These are phyloP conservation scores for Brachylomia viminalis DNA, from an alignment of 2,888 invertebrate genomes.

Conservation along the genomic window DNA sequence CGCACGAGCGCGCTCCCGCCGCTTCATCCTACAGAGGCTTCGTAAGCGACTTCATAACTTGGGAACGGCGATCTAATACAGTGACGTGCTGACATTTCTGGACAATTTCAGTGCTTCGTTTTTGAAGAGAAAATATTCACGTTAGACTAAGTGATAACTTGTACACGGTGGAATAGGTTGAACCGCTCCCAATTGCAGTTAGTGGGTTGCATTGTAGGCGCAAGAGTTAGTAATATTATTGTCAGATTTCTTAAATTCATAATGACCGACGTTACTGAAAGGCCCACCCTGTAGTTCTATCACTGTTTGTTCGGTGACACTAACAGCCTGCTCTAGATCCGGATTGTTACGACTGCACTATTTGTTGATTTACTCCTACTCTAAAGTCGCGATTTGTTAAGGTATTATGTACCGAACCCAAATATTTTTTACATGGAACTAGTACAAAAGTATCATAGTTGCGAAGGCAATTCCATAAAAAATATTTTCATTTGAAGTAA, in stretches of 20 bases:
- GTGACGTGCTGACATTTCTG: conserved; percentile 43
- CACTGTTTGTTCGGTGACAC: conserved; percentile 73
- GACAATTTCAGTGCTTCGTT: conserved; percentile 21
- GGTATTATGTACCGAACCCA: conserved; percentile 33
- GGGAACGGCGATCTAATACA: conserved; percentile 60
- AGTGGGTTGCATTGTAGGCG: conserved; percentile 71
- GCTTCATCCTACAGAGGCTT: conserved; percentile 56
- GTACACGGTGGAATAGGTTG: conserved; percentile 34
- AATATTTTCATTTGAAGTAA: conserved; percentile 45
- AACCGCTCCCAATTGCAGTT: conserved; percentile 66
- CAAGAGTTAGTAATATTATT: conserved; percentile 85
- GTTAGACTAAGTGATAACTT: conserved; percentile 40
- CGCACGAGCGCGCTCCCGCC: conserved; percentile 42
- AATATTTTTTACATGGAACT: conserved; percentile 63
- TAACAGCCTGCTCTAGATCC: conserved; percentile 32
- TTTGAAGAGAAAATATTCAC: conserved; percentile 44
- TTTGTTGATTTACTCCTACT: conserved; percentile 49
- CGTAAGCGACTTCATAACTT: conserved; percentile 58
- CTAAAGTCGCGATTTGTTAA: conserved; percentile 42
- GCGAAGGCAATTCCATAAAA: conserved; percentile 71
- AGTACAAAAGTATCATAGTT: conserved; percentile 69
- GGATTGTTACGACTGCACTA: conserved; percentile 71
- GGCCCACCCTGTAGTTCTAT: conserved; percentile 84
- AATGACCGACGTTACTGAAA: conserved; percentile 79
- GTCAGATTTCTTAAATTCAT: conserved; percentile 88